Evolutionary conservation across 2,113 vertebrate genomes (phyloP), one percentile per base, ranked within the genome.

Genomic region (Phocoena sinus): DNA sequence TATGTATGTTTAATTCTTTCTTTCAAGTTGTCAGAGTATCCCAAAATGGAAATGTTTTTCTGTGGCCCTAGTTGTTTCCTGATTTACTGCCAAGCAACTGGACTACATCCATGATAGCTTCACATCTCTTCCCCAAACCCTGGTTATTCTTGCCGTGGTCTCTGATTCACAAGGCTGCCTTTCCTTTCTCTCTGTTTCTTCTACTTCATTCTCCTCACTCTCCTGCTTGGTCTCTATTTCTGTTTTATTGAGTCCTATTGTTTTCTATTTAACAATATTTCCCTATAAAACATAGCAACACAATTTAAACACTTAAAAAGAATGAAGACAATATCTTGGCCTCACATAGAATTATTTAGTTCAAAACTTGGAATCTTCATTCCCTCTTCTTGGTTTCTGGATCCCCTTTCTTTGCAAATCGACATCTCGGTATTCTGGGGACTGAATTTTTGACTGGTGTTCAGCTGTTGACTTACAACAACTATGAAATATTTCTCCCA

Each of bases 401-500:
- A 71, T 4, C 2, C 2, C 17, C 7, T 83, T 95, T 67, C 33
- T 89, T 71, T 63, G 44, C 10, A 77, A 91, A 88, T 21, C 25
- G 14, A 82, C 56, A 26, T 33, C 28, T 44, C 5, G 0, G 0
- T 36, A 38, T 2, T 50, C 28, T 60, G 47, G 20, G 14, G 62
- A 71, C n/a, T 41, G 6, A 67, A n/a, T 80, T 92, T 33, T 74
- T 90, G 50, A 84, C 56, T 92, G 38, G 8, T 5, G 0, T 77
- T 91, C 47, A 76, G n/a, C 18, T 85, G 21, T 41, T 84, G 60
- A 96, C 85, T 86, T 76, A 68, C 4, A 93, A 41, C 62, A 82
- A 14, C 18, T 33, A 41, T 67, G 58, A 17, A 73, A n/a, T 28
- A 1, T 63, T 95, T 95, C 74, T 88, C n/a, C 60, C 95, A 36